Evolutionary conservation across 2,797 vertebrate genomes (phyloP).

Genomic region (Thunnus albacares): DNA sequence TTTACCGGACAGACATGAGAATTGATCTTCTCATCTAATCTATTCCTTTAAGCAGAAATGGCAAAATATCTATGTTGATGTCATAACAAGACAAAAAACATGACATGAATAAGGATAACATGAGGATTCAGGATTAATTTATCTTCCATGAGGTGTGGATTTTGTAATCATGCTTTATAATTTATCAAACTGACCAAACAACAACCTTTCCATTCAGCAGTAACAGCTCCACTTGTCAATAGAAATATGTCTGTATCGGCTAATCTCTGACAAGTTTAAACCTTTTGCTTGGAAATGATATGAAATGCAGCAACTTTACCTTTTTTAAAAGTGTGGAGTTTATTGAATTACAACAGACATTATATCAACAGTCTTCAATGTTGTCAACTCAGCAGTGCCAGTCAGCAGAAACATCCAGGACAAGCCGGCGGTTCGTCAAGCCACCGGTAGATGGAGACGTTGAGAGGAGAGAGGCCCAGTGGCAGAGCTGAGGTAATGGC

Average conservation of each 20-base stretch:
- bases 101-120: neutral
- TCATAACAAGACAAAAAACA: no score
- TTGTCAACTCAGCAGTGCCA: conserved; percentile 72
- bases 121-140: neutral
- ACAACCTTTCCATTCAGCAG: neutral
- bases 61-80: neutral
- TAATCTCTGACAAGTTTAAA: conserved; percentile 9
- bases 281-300: neutral
- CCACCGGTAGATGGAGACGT: conserved; percentile 71
- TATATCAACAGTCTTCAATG: conserved; percentile 33
- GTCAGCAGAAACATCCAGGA: conserved; percentile 55
- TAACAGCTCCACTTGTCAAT: neutral
- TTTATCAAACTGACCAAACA: conserved; percentile 2
- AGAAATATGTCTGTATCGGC: conserved; percentile 1
- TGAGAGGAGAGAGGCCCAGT: conserved; percentile 58
- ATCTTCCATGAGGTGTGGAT: neutral
- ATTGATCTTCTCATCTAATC: no score
- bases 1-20: no score
- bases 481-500: conserved; percentile 74
- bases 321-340: neutral
- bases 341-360: conserved; percentile 21
- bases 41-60: neutral
- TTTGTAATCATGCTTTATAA: neutral
- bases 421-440: neutral
- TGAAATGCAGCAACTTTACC: conserved; percentile 8